Conservation (phyloP, 2,113 vertebrate species). For the Gnathonemus longibarbis region DNA sequence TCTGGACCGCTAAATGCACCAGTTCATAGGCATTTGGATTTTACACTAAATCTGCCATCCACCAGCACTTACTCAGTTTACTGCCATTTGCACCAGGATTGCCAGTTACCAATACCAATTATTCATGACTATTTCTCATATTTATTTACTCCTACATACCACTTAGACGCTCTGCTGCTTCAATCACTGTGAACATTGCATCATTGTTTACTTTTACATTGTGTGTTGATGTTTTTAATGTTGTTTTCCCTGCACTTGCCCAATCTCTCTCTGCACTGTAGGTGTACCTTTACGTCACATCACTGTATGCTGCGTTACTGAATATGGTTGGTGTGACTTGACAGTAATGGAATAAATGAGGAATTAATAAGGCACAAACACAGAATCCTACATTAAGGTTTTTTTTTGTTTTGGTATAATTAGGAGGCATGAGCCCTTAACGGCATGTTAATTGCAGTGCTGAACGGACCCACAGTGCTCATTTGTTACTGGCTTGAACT, state of each 20-base stretch:
- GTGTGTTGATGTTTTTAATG: neutral
- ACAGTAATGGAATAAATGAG: neutral
- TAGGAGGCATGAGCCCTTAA: neutral
- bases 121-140: neutral
- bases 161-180: neutral
- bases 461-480: neutral
- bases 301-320: neutral
- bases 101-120: neutral
- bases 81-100: neutral
- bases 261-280: neutral
- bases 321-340: neutral
- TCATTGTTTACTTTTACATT: neutral
- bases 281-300: neutral
- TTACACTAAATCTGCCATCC: neutral
- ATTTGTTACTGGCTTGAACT: constrained; percentile 17
- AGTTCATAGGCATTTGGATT: neutral
- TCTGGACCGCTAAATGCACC: neutral
- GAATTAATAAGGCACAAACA: neutral
- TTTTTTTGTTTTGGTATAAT: neutral
- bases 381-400: neutral
- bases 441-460: constrained; percentile 4
- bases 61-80: neutral
- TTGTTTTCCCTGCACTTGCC: neutral
- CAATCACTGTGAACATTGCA: neutral
- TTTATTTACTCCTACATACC: neutral